Evolutionary conservation across 2,888 invertebrate species (phyloP), one percentile per base, ranked within the genome.

Genomic region (Chironomus tentans): DNA sequence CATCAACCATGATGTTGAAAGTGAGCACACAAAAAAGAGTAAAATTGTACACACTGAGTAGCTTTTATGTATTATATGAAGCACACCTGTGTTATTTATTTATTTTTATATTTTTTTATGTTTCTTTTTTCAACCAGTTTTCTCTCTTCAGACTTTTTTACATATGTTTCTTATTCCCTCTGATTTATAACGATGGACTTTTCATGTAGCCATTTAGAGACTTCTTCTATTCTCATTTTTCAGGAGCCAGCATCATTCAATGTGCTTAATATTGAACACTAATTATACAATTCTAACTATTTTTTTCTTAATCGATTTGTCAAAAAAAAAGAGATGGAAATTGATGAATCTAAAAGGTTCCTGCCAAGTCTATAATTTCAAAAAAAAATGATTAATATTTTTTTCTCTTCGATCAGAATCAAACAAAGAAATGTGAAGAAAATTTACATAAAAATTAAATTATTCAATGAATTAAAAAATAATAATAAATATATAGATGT

Each of bases 41-140:
- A 24, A 21, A 24, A 65, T 18, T 22, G 65, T 62, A 62, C 18
- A 62, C 62, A 65, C 21, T 12, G 13, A 65, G 22, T 7, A 21
- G 13, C 24, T 56, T 61, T 38, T 72, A 61, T 61, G 50, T 71
- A 50, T 71, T 62, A 28, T 22, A 72, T 65, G 21, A 21, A 65
- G 65, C 65, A 72, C 72, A 72, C 72, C 72, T 72, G 72, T 72
- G 72, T 72, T 50, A 50, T 56, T 71, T 56, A 48, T 70, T 71
- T 48, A 38, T 38, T 38, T 38, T 38, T 28, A 28, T 28, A 5
- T 18, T 61, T 46, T 65, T 13, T 65, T 18, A 50, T 72, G 38
- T 72, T 38, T 62, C 56, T n/a, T 72, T 62, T 71, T 62, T 38
- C 62, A 72, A 72, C 72, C 72, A 72, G 72, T 72, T 72, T 72